A percentile compares a stretch with the other conserved stretches of the same genome.
Conservation (phyloP, 2,888 invertebrate species). For the Perithous albicinctus region DNA sequence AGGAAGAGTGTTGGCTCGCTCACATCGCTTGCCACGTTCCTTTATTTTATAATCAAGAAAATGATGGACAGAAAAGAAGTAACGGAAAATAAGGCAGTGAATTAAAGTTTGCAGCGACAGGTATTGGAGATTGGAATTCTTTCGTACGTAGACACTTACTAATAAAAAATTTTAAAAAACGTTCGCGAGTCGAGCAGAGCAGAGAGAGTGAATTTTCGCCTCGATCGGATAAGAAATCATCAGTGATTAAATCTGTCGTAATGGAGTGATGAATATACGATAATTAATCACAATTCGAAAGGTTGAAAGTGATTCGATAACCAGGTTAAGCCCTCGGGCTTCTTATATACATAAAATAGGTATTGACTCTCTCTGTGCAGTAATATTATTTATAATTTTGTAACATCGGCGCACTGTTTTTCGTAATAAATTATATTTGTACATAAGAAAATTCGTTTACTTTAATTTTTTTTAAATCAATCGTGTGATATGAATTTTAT, state of each 20-base stretch:
- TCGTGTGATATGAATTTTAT: too few relatives aligned
- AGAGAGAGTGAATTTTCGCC: conserved; percentile 26
- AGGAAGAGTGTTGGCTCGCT: conserved; percentile 15
- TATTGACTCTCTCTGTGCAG: too few relatives aligned
- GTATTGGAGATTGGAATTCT: not conserved
- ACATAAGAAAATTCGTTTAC: too few relatives aligned
- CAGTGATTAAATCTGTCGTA: not conserved
- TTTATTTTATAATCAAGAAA: conserved; percentile 37
- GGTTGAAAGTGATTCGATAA: conserved; percentile 28
- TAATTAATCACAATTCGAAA: conserved; percentile 36
- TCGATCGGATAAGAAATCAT: conserved; percentile 2
- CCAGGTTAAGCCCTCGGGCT: not conserved
- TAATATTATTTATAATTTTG: too few relatives aligned
- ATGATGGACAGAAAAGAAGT: not conserved
- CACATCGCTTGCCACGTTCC: conserved; percentile 14
- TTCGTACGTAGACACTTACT: conserved; percentile 3
- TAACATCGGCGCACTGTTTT: too few relatives aligned
- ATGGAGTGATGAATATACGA: conserved; percentile 9
- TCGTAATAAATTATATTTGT: too few relatives aligned
- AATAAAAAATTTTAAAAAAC: conserved; percentile 42
- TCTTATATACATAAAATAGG: not conserved
- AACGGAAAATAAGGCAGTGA: not conserved
- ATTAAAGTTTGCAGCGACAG: not conserved
- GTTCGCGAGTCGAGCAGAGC: conserved; percentile 22
- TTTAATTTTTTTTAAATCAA: too few relatives aligned